Conservation (phyloP, 2,888 invertebrate genomes). For the Clusia tigrina region DNA sequence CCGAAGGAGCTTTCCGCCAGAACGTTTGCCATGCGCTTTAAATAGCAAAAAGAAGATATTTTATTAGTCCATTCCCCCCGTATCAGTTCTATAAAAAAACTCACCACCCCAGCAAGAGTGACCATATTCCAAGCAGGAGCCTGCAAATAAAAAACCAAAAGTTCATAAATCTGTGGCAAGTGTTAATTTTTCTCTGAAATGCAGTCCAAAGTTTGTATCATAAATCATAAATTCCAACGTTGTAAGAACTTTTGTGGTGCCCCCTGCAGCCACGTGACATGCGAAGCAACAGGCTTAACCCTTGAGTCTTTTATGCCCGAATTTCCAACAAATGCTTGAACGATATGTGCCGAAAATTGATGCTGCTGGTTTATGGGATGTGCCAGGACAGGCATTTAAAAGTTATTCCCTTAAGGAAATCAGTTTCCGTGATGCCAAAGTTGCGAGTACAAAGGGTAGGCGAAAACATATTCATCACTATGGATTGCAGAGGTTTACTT, state of each 20-base stretch:
- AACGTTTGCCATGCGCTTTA: conserved; percentile 55
- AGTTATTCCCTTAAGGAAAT: neutral
- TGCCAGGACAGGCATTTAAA: no score
- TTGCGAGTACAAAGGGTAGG: no score
- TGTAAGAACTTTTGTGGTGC: neutral
- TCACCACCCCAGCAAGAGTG: conserved; percentile 63
- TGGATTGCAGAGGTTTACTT: no score
- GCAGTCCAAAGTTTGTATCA: neutral
- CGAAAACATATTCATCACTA: no score
- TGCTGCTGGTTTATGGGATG: neutral
- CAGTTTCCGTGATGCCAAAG: no score
- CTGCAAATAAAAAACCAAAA: conserved; percentile 38
- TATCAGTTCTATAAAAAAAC: conserved; percentile 32
- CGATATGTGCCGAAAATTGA: neutral
- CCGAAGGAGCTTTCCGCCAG: conserved; percentile 38
- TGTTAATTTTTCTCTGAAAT: neutral
- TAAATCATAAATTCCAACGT: neutral
- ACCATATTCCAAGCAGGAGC: conserved; percentile 62
- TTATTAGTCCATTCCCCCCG: neutral
- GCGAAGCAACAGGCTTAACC: neutral
- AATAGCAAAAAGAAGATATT: conserved; percentile 2
- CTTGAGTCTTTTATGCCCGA: neutral
- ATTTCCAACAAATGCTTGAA: neutral
- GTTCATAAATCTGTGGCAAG: neutral
- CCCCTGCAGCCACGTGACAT: neutral